These are phyloP conservation scores for Eristalis tenax DNA, from an alignment of 2,888 invertebrate species.

Conservation along the genomic window DNA sequence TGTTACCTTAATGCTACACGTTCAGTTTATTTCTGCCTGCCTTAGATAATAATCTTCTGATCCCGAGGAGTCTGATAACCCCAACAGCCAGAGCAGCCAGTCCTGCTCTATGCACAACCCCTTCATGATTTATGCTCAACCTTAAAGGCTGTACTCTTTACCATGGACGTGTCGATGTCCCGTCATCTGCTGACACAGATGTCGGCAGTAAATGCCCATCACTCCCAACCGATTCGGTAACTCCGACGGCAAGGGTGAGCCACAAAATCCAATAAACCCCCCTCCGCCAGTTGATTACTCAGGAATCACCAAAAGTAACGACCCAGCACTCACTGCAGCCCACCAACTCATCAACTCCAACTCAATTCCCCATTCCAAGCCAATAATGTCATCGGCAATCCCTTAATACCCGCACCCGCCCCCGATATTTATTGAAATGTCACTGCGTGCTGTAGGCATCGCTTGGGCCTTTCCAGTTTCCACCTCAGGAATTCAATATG, in stretches of 20 bases:
- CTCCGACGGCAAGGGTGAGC: neutral
- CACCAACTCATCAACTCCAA: neutral
- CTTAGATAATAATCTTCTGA: no score
- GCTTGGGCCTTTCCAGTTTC: neutral
- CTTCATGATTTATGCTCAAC: no score
- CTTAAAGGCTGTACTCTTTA: no score
- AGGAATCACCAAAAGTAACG: neutral
- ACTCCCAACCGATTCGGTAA: neutral
- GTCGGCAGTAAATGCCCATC: neutral
- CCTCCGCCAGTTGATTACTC: neutral
- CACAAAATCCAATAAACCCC: neutral
- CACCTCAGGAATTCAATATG: conserved; percentile 6
- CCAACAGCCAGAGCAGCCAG: no score
- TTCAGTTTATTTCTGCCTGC: no score
- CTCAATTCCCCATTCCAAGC: neutral
- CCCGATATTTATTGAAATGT: conserved; percentile 5
- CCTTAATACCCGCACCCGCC: neutral
- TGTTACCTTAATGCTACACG: no score
- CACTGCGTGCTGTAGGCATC: neutral
- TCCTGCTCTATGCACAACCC: no score
- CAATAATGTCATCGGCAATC: neutral
- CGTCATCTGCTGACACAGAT: neutral
- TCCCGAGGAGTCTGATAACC: no score
- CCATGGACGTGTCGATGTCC: neutral
- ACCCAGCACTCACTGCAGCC: neutral